Percentiles rank a stretch among this genome's conserved stretches.
Conservation (phyloP, 2,113 vertebrate genomes). For the Aptenodytes patagonicus region DNA sequence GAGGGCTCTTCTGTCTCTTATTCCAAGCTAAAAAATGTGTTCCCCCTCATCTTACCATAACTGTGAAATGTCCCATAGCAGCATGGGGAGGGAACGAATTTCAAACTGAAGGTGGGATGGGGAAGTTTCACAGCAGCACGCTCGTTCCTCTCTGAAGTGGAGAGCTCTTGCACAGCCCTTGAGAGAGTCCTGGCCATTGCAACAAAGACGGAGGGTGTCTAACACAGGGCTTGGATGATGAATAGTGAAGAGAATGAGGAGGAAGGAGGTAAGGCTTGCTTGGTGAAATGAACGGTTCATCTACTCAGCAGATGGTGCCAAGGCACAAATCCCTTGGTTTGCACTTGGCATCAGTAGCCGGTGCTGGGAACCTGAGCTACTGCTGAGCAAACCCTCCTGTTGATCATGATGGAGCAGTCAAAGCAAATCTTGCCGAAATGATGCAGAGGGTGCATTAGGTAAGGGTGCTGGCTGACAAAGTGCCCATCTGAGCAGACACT, state of each 20-base stretch:
- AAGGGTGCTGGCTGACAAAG: neutral
- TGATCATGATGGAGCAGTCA: neutral
- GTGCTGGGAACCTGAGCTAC: neutral
- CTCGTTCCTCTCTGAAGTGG: accelerated
- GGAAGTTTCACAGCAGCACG: neutral
- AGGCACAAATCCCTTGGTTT: neutral
- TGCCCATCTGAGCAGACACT: neutral
- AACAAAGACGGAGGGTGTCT: neutral
- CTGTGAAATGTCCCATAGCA: neutral
- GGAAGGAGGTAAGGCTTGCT: neutral
- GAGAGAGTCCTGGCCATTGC: neutral
- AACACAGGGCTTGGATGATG: neutral
- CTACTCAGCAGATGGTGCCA: neutral
- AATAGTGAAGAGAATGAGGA: neutral
- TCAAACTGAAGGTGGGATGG: neutral
- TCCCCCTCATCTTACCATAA: neutral
- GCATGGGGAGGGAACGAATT: neutral
- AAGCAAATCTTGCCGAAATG: accelerated
- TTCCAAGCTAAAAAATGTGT: neutral
- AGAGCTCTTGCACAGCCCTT: neutral
- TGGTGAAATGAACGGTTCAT: neutral
- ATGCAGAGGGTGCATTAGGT: accelerated
- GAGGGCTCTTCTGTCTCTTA: neutral
- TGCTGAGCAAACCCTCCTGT: neutral
- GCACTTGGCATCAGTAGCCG: accelerated